Evolutionary conservation across 2,888 invertebrate species (phyloP), one percentile per base, ranked within the genome.

Genomic region (Terebella lapidaria): DNA sequence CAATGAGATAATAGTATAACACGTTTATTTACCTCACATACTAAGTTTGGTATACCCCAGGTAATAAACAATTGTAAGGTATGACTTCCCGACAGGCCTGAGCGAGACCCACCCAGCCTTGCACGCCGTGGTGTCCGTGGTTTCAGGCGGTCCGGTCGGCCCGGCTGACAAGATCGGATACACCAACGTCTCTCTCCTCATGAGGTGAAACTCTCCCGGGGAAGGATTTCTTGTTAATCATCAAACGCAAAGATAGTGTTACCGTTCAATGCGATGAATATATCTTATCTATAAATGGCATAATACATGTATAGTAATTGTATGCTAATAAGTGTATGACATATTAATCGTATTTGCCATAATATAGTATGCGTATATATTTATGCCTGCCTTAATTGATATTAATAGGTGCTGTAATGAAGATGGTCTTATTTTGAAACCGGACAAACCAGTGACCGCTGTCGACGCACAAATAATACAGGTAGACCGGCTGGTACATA

Each of bases 361-460:
- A n/a, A n/a, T n/a, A n/a, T n/a, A n/a, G n/a, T n/a, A n/a, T n/a
- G n/a, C n/a, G n/a, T n/a, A n/a, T n/a, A n/a, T n/a, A n/a, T n/a
- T n/a, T n/a, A n/a, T n/a, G n/a, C n/a, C n/a, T n/a, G n/a, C n/a
- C n/a, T n/a, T n/a, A n/a, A n/a, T n/a, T n/a, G n/a, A n/a, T n/a
- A n/a, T n/a, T n/a, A n/a, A 18, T 35, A 59, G 62, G 47, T 62
- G 64, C 20, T 64, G 64, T 28, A 62, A 60, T 57, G 54, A 55
- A 42, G 63, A 65, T 46, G 67, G 62, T 25, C 27, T 54, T 15
- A 62, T 62, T 4, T 46, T 62, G 51, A 60, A 62, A 28, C 62
- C 62, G 2, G 54, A 57, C n/a, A 60, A 57, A 35, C 59, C 60
- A 18, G 54, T 56, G n/a, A 59, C 57, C 26, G 60, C 62, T 22